Conservation (phyloP, 2,888 invertebrate species). For the Drosophila colorata region DNA sequence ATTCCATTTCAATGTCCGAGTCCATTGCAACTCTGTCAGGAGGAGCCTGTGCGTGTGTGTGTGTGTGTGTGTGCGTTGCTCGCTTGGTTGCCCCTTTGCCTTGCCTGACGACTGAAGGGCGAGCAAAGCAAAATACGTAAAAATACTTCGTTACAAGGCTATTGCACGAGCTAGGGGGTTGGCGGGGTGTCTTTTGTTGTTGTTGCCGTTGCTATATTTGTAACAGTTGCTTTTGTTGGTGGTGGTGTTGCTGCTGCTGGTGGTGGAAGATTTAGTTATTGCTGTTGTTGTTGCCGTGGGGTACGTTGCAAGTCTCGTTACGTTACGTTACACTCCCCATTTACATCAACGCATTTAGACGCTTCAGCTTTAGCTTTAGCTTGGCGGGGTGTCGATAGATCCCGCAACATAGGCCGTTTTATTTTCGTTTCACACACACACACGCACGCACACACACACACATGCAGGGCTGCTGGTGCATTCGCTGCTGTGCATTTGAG, state of each 20-base stretch:
- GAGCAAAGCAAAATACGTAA: conserved; percentile 61
- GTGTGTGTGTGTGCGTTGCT: conserved; percentile 34
- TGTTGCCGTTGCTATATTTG: conserved; percentile 54
- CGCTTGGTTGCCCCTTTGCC: conserved; percentile 49
- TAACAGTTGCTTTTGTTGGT: conserved; percentile 59
- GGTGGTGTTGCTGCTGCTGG: conserved; percentile 42
- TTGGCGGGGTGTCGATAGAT: conserved; percentile 51
- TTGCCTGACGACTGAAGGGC: conserved; percentile 54
- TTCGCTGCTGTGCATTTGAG: conserved; percentile 17
- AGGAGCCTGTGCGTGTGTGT: conserved; percentile 31
- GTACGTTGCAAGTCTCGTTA: conserved; percentile 60
- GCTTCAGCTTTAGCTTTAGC: conserved; percentile 50
- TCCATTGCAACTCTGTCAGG: conserved; percentile 85
- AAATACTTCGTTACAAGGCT: conserved; percentile 66
- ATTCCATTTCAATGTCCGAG: conserved; percentile 91
- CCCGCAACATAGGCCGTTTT: conserved; percentile 57
- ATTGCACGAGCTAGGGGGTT: conserved; percentile 57
- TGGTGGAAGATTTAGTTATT: conserved; percentile 57
- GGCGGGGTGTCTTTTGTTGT: conserved; percentile 50
- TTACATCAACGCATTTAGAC: conserved; percentile 26
- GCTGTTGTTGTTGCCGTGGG: conserved; percentile 48
- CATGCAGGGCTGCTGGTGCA: conserved; percentile 31
- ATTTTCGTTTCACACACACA: conserved; percentile 65
- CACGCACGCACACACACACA: conserved; percentile 17
- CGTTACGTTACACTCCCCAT: conserved; percentile 40